phyloP scores from a whole-genome alignment of 2,888 invertebrate genomes.

The Linyphia triangularis region DNA sequence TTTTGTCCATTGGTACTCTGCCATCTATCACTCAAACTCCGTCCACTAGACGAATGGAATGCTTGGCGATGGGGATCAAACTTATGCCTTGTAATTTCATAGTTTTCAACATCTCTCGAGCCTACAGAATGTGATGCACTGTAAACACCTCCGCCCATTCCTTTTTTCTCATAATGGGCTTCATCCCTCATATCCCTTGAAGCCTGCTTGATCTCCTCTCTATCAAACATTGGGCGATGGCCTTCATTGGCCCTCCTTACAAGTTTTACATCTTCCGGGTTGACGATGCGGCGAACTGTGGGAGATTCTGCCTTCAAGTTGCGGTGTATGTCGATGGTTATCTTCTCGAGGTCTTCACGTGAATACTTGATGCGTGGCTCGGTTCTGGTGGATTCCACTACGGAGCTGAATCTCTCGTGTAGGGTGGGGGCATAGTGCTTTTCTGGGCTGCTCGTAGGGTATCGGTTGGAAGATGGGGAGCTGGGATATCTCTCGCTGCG shows the following conservation, averaged over 20 bases:
- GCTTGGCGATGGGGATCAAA: constrained; percentile 41
- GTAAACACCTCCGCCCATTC: background rate
- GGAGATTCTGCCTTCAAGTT: constrained; percentile 38
- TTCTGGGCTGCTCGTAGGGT: background rate
- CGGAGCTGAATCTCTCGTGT: constrained; percentile 63
- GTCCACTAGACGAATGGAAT: constrained; percentile 32
- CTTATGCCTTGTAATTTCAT: constrained; percentile 62
- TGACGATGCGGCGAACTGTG: constrained; percentile 42
- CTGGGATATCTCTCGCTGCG: constrained; percentile 16
- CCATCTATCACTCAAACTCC: constrained; percentile 55
- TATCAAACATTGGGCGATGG: constrained; percentile 76
- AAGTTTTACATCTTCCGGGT: constrained; percentile 73
- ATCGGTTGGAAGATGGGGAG: background rate
- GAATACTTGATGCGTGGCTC: constrained; percentile 60
- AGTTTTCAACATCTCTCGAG: constrained; percentile 48
- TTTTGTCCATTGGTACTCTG: constrained; percentile 29
- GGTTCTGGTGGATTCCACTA: constrained; percentile 24
- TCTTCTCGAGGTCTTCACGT: constrained; percentile 67
- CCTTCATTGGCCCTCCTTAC: constrained; percentile 76
- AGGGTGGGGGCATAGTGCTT: constrained; percentile 52
- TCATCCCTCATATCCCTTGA: constrained; percentile 74
- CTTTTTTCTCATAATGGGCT: constrained; percentile 49
- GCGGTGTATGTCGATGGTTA: constrained; percentile 66
- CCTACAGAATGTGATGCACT: constrained; percentile 1
- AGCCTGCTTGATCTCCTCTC: constrained; percentile 77